Evolutionary conservation across 2,888 invertebrate species (phyloP).

Genomic region (Brachypalpus laphriformis): DNA sequence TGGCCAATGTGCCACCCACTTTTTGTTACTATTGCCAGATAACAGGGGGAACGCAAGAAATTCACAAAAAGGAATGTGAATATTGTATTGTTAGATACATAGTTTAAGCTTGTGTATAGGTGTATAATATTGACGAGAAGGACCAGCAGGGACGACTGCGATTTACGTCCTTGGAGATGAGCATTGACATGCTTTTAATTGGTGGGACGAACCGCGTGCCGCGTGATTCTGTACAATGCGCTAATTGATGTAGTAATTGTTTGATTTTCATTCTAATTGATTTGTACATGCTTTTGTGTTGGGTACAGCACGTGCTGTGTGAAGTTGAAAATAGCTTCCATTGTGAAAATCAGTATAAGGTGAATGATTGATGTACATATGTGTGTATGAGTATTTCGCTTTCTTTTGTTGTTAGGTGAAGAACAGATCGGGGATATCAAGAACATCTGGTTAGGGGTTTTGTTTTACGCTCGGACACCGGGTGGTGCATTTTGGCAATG

Average conservation of each 20-base stretch:
- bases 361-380: conserved; percentile 18
- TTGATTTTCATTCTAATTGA: neutral
- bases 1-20: conserved; percentile 40
- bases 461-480: too few relatives aligned
- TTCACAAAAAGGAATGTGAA: neutral
- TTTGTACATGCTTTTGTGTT: neutral
- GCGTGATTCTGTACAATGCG: conserved; percentile 27
- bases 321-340: neutral
- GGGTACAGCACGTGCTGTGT: conserved; percentile 5
- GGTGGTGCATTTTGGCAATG: too few relatives aligned
- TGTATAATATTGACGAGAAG: neutral
- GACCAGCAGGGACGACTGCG: neutral
- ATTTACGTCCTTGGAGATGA: conserved; percentile 41
- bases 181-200: conserved; percentile 45
- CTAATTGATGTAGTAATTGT: conserved; percentile 25
- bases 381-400: too few relatives aligned
- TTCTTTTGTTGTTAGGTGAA: neutral
- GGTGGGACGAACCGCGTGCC: conserved; percentile 21
- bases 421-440: neutral
- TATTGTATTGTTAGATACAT: too few relatives aligned
- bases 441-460: neutral
- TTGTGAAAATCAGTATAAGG: neutral
- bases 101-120: too few relatives aligned
- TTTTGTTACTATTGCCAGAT: neutral
- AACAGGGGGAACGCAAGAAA: neutral